Percentiles rank a stretch among this genome's conserved stretches.
phyloP scores from a whole-genome alignment of 2,113 vertebrate species.

The Triplophysa dalaica region DNA sequence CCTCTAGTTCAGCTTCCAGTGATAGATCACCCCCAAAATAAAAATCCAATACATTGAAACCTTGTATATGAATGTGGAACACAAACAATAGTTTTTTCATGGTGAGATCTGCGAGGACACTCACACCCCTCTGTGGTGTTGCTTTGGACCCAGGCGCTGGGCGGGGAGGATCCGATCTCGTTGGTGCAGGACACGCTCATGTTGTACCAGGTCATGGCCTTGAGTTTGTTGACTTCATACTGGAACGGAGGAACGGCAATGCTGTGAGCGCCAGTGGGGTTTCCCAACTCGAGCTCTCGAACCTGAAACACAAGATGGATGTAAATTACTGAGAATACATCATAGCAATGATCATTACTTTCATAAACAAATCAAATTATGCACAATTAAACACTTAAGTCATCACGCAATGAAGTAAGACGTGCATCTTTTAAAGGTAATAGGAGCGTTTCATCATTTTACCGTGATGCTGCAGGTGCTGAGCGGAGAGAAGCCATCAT shows the following conservation, averaged over 20 bases:
- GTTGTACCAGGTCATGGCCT: constrained; percentile 81
- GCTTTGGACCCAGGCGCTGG: constrained; percentile 78
- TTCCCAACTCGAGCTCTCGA: constrained; percentile 70
- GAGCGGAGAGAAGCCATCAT: constrained; percentile 85
- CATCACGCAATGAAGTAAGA: no score
- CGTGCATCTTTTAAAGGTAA: no score
- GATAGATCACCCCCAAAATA: no score
- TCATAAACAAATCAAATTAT: accelerated
- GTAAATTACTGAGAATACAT: not conserved
- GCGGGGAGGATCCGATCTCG: constrained; percentile 80
- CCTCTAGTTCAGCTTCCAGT: no score
- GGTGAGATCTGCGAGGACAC: not conserved
- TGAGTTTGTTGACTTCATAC: constrained; percentile 77
- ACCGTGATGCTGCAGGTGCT: constrained; percentile 82
- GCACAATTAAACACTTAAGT: no score
- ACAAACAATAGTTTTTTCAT: not conserved
- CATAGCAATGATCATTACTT: not conserved
- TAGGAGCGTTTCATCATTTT: constrained; percentile 39
- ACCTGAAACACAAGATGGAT: constrained; percentile 70
- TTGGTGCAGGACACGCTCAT: constrained; percentile 87
- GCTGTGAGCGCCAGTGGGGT: constrained; percentile 65
- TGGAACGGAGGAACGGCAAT: constrained; percentile 78
- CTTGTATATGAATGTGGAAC: not conserved
- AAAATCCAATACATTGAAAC: not conserved
- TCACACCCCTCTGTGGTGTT: constrained; percentile 91